Base-by-base conservation (phyloP, 1,140 invertebrate genomes). In the Caenorhabditis tropicalis region DNA sequence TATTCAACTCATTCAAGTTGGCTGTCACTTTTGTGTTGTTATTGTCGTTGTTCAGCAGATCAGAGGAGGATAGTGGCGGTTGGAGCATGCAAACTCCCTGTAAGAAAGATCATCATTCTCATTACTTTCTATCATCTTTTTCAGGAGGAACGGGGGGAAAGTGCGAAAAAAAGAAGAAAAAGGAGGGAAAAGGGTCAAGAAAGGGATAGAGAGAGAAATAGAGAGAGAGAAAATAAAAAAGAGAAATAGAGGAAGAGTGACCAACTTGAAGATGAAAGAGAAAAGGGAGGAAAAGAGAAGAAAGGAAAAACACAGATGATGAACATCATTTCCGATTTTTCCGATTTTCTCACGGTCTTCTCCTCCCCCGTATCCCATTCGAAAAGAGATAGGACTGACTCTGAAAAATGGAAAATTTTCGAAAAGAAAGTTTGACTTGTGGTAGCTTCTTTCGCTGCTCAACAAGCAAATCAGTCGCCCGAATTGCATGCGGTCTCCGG, bases 261-360 rank as follows among this genome's bases (percentile, higher is more conserved):
- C 65, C 65, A 74, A 74, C n/a, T 74, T 74, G 36, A 74, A 74
- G 36, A 74, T 74, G 36, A 74, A 74, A 74, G 36, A 36, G 65
- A 74, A 65, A 74, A 46, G 65, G 65, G 65, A 74, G 65, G 36
- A 74, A 74, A 74, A 74, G 65, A 74, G 65, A 74, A 46, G 58
- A 36, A 74, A 74, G 36, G 31, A 74, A 74, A 74, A 43, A 74
- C 60, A 70, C 60, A 70, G 33, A 74, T 43, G 65, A 74, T 74
- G 65, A 74, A 74, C 65, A 65, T 74, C 33, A 43, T 74, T 74
- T 74, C 65, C 65, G n/a, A 43, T 74, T 74, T 70, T 46, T 46
- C 36, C 36, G 36, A 43, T 74, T 74, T 43, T 74, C 65, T 36
- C 65, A 74, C 33, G 65, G 65, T 74, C 27, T 74, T 43, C 36